Evolutionary conservation across 1,140 invertebrate species (phyloP).

Genomic region (Caenorhabditis remanei): DNA sequence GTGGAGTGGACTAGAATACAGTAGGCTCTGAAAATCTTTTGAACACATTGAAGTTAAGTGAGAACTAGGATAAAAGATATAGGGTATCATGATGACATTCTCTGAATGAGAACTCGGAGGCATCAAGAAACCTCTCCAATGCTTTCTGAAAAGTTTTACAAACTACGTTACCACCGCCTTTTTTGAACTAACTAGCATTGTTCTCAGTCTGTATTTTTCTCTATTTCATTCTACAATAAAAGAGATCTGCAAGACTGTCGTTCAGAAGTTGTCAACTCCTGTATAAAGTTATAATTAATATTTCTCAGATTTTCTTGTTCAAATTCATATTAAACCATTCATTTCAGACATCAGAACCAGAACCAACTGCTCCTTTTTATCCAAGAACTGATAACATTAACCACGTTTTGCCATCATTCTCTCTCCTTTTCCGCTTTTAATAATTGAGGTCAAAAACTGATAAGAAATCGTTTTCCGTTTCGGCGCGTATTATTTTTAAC

Average conservation of each 20-base stretch:
- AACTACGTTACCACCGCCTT: no score
- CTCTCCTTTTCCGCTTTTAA: neutral
- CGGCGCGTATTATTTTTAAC: neutral
- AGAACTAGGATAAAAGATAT: no score
- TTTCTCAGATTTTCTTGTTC: neutral
- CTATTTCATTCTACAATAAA: no score
- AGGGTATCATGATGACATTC: no score
- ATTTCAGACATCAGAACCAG: conserved; percentile 1
- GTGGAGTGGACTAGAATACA: neutral
- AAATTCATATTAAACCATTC: neutral
- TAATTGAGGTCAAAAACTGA: conserved; percentile 39
- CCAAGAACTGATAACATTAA: conserved; percentile 12
- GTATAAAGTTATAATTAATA: neutral
- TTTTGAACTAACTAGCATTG: no score
- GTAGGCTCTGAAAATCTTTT: neutral
- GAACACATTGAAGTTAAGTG: neutral
- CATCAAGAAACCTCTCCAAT: no score
- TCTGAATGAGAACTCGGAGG: no score
- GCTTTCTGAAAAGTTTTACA: no score
- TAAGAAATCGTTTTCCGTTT: neutral
- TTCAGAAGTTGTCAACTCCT: neutral
- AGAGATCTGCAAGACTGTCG: no score
- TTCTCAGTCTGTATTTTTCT: no score
- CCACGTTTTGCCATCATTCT: conserved; percentile 27
- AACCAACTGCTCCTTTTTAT: neutral